Conservation (phyloP, 2,113 vertebrate genomes). For the Lanius collurio region DNA sequence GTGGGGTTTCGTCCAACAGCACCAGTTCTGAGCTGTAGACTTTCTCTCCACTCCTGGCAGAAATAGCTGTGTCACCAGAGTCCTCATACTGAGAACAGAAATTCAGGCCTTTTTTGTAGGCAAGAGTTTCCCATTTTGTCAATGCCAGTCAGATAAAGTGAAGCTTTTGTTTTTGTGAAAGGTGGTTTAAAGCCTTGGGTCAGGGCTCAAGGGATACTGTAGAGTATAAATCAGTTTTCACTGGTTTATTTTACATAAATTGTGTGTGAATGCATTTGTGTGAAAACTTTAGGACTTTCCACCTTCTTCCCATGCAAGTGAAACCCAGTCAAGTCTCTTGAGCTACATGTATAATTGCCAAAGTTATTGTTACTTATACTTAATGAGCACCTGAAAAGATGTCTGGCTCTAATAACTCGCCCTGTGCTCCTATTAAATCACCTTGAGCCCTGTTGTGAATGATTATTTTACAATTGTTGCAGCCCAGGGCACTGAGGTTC, state of each 20-base stretch:
- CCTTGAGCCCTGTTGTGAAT: neutral
- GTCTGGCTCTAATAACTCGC: neutral
- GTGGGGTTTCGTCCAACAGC: neutral
- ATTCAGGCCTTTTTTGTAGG: neutral
- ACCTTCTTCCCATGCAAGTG: neutral
- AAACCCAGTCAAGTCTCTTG: neutral
- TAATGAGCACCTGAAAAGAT: neutral
- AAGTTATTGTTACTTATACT: neutral
- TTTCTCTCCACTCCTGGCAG: neutral
- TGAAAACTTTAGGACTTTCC: neutral
- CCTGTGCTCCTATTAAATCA: neutral
- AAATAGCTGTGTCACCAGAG: accelerated
- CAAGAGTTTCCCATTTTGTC: neutral
- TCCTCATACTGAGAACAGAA: neutral
- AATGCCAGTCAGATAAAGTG: neutral
- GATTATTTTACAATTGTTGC: neutral
- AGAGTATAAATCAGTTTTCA: neutral
- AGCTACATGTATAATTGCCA: neutral
- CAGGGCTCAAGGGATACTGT: neutral
- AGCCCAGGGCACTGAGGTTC: neutral
- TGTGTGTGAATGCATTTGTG: neutral
- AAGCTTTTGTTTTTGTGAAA: neutral
- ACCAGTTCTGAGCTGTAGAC: neutral
- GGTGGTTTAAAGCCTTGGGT: neutral
- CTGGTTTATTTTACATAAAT: neutral